Base-by-base conservation (phyloP, 2,113 vertebrate species). In the Argyrosomus japonicus region DNA sequence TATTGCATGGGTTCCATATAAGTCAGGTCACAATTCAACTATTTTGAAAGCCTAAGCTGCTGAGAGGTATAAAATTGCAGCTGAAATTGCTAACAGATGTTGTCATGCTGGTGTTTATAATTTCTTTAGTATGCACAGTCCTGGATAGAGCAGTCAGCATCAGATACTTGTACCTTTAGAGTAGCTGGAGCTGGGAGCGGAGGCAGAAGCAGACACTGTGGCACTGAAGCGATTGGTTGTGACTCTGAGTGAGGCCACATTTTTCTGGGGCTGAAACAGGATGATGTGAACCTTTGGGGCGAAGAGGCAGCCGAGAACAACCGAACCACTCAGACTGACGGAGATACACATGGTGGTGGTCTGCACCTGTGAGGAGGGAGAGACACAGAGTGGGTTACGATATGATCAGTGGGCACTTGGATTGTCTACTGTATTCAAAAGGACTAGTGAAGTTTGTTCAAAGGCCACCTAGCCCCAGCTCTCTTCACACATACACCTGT, bases 281-380 rank as follows among this genome's bases (percentile, higher is more conserved):
- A 99, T 99, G 93, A 99, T 97, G 95, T 99, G 98, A 65, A 97
- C 90, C 89, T 99, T 99, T 67, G 98, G 98, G 0, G 98, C 96
- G 23, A 98, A 98, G 90, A 98, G 96, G 91, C 97, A 98, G 84
- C 98, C 98, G 0, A 99, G 96, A 67, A 99, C 98, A 89, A 99
- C 98, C 0, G 98, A 98, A 61, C 98, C 98, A 0, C 98, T 99
- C 91, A 99, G 96, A 84, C 98, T 99, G 86, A 99, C 98, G 0
- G 98, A 99, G 93, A 99, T 96, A 14, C 98, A 99, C 97, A 99
- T 98, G 82, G 98, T 99, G 75, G 98, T 99, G 74, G 98, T 99
- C 95, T 99, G 98, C 47, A 99, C 98, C 98, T 99, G 94, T 3
- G 63, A 63, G 68, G 61, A n/a, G 8, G 69, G 5, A 75, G 14